A percentile compares a stretch with the other conserved stretches of the same genome.
Evolutionary conservation across 2,888 invertebrate genomes (phyloP).

Genomic region (Azorinus chamasolen): DNA sequence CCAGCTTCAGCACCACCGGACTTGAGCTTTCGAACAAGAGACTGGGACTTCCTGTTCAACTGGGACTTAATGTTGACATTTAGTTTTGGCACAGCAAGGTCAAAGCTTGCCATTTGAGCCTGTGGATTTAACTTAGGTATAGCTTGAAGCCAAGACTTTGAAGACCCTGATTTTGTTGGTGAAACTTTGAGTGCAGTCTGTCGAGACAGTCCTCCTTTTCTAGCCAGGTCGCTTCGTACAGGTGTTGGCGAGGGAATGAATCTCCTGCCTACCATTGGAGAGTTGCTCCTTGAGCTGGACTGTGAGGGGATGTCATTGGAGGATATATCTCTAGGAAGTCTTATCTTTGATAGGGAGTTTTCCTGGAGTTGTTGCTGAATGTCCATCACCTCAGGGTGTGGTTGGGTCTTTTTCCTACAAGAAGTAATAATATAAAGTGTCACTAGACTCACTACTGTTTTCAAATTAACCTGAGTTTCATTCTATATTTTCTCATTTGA

Average conservation of each 20-base stretch:
- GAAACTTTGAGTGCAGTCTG: no score
- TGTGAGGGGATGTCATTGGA: conserved; percentile 69
- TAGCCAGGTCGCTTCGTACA: no score
- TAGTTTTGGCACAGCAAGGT: conserved; percentile 50
- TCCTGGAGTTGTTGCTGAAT: conserved; percentile 82
- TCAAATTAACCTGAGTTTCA: no score
- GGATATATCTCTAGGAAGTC: conserved; percentile 80
- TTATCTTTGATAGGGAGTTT: conserved; percentile 77
- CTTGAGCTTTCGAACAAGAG: conserved; percentile 62
- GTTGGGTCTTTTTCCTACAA: conserved; percentile 78
- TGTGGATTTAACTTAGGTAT: conserved; percentile 44
- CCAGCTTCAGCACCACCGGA: conserved; percentile 51
- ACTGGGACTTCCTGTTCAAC: conserved; percentile 50
- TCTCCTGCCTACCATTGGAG: conserved; percentile 53
- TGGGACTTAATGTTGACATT: conserved; percentile 24
- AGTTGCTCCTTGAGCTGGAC: conserved; percentile 40
- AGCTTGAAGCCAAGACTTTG: conserved; percentile 35
- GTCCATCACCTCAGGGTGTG: conserved; percentile 80
- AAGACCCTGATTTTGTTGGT: no score
- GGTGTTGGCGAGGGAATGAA: conserved; percentile 20
- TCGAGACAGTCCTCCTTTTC: no score
- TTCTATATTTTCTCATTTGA: no score
- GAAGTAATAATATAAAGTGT: not conserved
- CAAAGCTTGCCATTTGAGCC: conserved; percentile 31
- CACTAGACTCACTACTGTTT: not conserved